Evolutionary conservation across 2,113 vertebrate species (phyloP).

Genomic region (Neogobius melanostomus): DNA sequence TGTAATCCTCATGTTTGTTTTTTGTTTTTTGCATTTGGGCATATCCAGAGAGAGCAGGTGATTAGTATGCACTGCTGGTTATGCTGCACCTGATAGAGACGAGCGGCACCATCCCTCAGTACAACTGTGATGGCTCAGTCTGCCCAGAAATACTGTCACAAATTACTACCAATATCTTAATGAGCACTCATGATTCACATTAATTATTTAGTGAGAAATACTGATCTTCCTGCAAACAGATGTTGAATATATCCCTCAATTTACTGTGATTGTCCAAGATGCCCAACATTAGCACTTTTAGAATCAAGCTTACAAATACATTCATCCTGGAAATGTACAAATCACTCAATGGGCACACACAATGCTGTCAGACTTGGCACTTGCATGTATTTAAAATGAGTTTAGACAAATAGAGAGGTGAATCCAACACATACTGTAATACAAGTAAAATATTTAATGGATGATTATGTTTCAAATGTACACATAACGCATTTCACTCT

Average conservation of each 20-base stretch:
- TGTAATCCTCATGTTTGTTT: constrained; percentile 47
- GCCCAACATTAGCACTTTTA: too few species aligned
- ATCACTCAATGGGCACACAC: too few species aligned
- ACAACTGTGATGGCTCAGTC: constrained; percentile 32
- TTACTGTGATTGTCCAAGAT: too few species aligned
- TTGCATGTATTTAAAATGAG: too few species aligned
- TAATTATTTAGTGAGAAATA: neutral
- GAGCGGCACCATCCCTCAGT: constrained; percentile 44
- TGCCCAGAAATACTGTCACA: constrained; percentile 25
- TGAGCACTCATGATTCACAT: constrained; percentile 7
- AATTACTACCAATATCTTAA: constrained; percentile 21
- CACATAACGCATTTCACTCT: neutral
- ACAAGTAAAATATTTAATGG: neutral
- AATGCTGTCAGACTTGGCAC: too few species aligned
- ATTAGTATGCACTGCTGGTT: constrained; percentile 65
- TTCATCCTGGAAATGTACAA: too few species aligned
- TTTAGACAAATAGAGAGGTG: neutral
- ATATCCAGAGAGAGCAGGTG: constrained; percentile 43
- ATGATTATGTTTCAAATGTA: neutral
- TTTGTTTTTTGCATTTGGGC: constrained; percentile 39
- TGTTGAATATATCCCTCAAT: too few species aligned
- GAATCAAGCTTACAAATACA: too few species aligned
- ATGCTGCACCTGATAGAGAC: constrained; percentile 53
- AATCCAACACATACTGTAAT: neutral
- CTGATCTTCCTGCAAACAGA: neutral